These are phyloP conservation scores for Scalopus aquaticus DNA, from an alignment of 2,113 vertebrate genomes.

Conservation along the genomic window DNA sequence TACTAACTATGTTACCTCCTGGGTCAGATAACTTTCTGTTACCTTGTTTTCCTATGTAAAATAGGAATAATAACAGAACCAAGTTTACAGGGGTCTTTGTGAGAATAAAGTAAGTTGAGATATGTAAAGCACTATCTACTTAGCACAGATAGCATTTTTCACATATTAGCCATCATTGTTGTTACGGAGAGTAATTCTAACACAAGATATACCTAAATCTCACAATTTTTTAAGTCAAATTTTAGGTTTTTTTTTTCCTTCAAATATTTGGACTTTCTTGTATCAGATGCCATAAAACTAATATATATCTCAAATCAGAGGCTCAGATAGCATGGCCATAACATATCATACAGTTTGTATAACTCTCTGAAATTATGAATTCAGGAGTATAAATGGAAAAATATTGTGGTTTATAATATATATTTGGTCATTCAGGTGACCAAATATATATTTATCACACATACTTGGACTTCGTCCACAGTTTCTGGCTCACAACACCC, in stretches of 20 bases:
- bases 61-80: not conserved
- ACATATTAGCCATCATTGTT: not conserved
- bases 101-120: not conserved
- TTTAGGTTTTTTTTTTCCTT: not conserved
- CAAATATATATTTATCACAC: not conserved
- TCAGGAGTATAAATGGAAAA: not conserved
- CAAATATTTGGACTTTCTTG: not conserved
- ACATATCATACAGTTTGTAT: not conserved
- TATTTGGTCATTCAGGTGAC: not conserved
- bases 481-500: not conserved
- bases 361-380: not conserved
- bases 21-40: not conserved
- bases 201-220: not conserved
- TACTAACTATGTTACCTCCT: not conserved
- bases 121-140: not conserved
- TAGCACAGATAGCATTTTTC: not conserved
- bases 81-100: not conserved
- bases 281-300: conserved; percentile 1
- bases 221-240: not conserved
- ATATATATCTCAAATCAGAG: not conserved
- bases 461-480: not conserved
- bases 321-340: not conserved
- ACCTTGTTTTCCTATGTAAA: not conserved
- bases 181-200: not conserved
- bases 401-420: not conserved